phyloP scores from a whole-genome alignment of 2,888 invertebrate genomes.

The Trichogramma dendrolimi region DNA sequence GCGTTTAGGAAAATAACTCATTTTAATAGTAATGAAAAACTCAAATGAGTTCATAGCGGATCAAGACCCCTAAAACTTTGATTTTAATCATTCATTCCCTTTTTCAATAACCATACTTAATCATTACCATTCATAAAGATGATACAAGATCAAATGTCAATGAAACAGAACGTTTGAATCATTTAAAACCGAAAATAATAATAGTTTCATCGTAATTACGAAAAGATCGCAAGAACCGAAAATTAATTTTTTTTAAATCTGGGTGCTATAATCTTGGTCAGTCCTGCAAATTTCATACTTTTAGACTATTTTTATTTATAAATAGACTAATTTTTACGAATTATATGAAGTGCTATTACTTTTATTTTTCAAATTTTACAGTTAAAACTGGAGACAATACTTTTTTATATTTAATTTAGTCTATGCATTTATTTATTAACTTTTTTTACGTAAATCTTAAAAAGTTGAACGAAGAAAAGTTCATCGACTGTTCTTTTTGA shows the following conservation, averaged over 20 bases:
- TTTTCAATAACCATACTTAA: no score
- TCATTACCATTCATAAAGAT: no score
- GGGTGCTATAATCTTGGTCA: slow-evolving; percentile 41
- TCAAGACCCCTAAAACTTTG: no score
- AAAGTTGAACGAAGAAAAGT: no score
- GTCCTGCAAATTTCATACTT: slow-evolving; percentile 35
- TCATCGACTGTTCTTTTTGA: no score
- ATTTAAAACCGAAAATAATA: no score
- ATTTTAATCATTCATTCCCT: no score
- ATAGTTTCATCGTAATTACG: neutral
- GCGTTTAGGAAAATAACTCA: no score
- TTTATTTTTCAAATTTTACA: slow-evolving; percentile 26
- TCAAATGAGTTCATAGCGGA: no score
- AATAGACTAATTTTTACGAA: slow-evolving; percentile 19
- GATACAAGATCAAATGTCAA: no score
- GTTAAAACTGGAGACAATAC: slow-evolving; percentile 15
- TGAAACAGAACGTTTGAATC: no score
- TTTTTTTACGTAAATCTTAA: slow-evolving; percentile 17
- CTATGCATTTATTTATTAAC: slow-evolving; percentile 21
- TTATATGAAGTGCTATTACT: slow-evolving; percentile 38
- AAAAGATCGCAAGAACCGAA: slow-evolving; percentile 25
- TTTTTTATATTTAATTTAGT: slow-evolving; percentile 18
- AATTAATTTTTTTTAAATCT: slow-evolving; percentile 9
- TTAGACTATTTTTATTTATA: neutral
- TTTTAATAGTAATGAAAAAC: no score